Base-by-base conservation (phyloP, 1,140 invertebrate genomes). In the Aleiodes sp. region DNA sequence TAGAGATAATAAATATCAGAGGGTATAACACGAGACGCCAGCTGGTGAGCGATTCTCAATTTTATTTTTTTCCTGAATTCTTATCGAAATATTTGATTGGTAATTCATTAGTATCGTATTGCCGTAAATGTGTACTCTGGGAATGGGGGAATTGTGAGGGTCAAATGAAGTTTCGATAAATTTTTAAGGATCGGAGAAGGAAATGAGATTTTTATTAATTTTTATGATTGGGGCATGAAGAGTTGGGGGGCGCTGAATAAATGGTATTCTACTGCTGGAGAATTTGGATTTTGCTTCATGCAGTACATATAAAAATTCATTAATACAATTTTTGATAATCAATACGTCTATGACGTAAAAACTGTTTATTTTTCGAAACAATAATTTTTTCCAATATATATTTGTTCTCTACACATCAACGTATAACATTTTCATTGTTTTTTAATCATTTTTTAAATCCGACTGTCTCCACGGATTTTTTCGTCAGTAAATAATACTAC, bases 1-100 rank as follows among this genome's bases (percentile, higher is more conserved):
- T 69, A n/a, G 41, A 69, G 67, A 69, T 69, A 56, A 63, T 63
- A 63, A 63, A 69, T 63, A 69, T 67, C 12, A 60, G 35, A 56
- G 14, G 4, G 28, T 59, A 29, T 14, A 59, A 59, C 56, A 59
- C 28, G 26, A 31, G 12, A 21, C 67, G 41, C 37, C 67, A 69
- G 67, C 61, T 69, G 67, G 67, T 56, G 12, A 63, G 67, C 67
- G 61, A 31, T 59, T 31, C 28, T 21, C 10, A 2, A 10, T 31
- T 59, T 59, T 59, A 14, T 59, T 59, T 31, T 31, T 14, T n/a
- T 59, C 19, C 9, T 2, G 10, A 4, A 12, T 41, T 4, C 4
- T 12, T 41, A 33, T 4, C 6, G 29, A 28, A 59, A 31, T 59
- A 28, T 31, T 59, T 59, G 28, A 59, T 59, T 59, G 39, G 39